These are phyloP conservation scores for Leptobrachium ailaonicum DNA, from an alignment of 2,113 vertebrate species.

Conservation along the genomic window DNA sequence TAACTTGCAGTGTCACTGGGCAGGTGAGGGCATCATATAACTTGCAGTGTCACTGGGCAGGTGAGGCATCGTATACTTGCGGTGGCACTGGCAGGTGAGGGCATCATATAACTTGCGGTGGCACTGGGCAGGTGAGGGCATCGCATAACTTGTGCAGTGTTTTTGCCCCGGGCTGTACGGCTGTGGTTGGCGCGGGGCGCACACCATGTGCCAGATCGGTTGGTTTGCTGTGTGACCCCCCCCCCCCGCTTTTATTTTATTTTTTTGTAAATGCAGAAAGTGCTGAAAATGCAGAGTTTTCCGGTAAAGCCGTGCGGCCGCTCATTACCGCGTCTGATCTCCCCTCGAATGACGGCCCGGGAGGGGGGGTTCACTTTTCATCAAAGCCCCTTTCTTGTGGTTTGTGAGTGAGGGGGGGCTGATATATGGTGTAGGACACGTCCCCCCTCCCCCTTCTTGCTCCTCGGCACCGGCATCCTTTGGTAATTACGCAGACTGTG, in stretches of 20 bases:
- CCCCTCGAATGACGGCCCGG: slow-evolving; percentile 45
- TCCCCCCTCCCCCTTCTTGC: background rate
- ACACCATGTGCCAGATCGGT: no score
- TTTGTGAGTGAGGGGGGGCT: background rate
- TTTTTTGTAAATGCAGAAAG: slow-evolving; percentile 64
- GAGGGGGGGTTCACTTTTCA: slow-evolving; percentile 42
- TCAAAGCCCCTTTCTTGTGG: slow-evolving; percentile 46
- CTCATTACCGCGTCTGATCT: slow-evolving; percentile 60
- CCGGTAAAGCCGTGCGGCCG: slow-evolving; percentile 61
- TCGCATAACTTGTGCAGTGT: no score
- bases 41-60: no score
- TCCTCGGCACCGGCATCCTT: background rate
- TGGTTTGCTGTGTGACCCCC: background rate
- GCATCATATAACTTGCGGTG: no score
- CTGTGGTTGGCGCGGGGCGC: no score
- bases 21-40: no score
- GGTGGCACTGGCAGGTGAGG: no score
- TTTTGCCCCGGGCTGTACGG: no score
- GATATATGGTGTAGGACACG: background rate
- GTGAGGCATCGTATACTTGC: no score
- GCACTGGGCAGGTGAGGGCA: no score
- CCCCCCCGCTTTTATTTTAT: slow-evolving; percentile 39
- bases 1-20: no score
- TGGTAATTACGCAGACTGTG: slow-evolving; percentile 37
- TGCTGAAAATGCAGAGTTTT: slow-evolving; percentile 57